phyloP scores from a whole-genome alignment of 2,797 vertebrate genomes.

The Melanogrammus aeglefinus region DNA sequence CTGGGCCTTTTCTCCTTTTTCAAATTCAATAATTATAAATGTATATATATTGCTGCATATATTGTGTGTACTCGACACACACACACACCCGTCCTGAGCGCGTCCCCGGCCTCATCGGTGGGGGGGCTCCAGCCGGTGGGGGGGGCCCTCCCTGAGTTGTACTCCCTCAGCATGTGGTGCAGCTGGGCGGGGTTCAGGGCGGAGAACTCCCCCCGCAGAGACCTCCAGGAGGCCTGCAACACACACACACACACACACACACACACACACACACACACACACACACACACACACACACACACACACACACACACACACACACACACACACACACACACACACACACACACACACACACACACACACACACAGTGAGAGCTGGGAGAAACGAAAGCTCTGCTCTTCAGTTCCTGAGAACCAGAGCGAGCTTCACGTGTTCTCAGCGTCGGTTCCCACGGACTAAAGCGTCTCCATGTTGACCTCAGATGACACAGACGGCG shows the following conservation, averaged over 20 bases:
- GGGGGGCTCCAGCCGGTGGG: constrained; percentile 67
- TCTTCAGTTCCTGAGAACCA: too few relatives aligned
- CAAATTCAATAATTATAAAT: too few relatives aligned
- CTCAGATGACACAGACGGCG: too few relatives aligned
- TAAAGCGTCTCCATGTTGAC: too few relatives aligned
- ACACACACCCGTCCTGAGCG: constrained; percentile 61
- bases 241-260: neutral
- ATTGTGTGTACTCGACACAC: neutral
- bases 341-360: constrained; percentile 9
- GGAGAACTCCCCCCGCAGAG: constrained; percentile 68
- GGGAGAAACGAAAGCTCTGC: too few relatives aligned
- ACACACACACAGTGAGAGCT: neutral
- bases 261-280: neutral
- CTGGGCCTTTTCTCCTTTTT: too few relatives aligned
- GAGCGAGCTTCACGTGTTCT: too few relatives aligned
- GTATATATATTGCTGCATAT: too few relatives aligned
- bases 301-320: neutral
- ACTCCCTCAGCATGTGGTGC: constrained; percentile 77
- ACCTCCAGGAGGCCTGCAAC: constrained; percentile 70
- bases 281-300: constrained; percentile 14
- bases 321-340: constrained; percentile 9
- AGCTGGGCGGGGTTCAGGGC: constrained; percentile 75
- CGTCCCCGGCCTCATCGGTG: constrained; percentile 49
- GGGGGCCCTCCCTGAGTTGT: constrained; percentile 56
- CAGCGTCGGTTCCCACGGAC: too few relatives aligned